Evolutionary conservation across 1,140 invertebrate genomes (phyloP).

Genomic region (Drosophila virilis): DNA sequence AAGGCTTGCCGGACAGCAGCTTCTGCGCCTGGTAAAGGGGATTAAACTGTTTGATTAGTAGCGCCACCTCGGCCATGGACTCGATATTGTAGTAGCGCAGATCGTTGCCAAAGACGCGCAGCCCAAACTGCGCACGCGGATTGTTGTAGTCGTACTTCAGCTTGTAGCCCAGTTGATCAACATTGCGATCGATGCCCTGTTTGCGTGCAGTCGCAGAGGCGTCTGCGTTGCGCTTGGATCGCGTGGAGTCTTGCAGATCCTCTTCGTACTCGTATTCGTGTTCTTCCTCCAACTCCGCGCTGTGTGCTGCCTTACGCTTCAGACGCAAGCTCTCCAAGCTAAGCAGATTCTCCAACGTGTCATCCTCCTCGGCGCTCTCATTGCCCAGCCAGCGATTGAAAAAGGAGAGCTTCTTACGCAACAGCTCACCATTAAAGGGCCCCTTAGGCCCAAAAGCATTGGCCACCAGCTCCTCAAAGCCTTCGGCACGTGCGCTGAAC

Average conservation of each 20-base stretch:
- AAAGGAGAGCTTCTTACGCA: conserved; percentile 86
- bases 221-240: conserved; percentile 37
- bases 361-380: conserved; percentile 68
- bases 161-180: conserved; percentile 76
- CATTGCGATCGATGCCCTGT: conserved; percentile 56
- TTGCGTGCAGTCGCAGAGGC: conserved; percentile 32
- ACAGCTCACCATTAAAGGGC: conserved; percentile 87
- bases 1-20: conserved; percentile 91
- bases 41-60: conserved; percentile 87
- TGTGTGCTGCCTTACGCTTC: conserved; percentile 49
- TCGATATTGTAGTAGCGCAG: conserved; percentile 89
- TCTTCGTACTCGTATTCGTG: conserved; percentile 62
- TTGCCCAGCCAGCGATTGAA: conserved; percentile 74
- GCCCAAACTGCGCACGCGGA: conserved; percentile 86
- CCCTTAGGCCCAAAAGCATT: conserved; percentile 91
- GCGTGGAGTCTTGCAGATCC: conserved; percentile 1
- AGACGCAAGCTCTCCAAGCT: conserved; percentile 68
- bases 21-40: conserved; percentile 88
- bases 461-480: conserved; percentile 93
- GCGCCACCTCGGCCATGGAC: conserved; percentile 88
- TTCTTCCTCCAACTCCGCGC: conserved; percentile 23
- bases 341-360: conserved; percentile 72
- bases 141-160: conserved; percentile 85
- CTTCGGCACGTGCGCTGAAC: conserved; percentile 91
- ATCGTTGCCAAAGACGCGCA: conserved; percentile 92